Base-by-base conservation (phyloP, 2,797 vertebrate genomes). In the Hemitrygon akajei region DNA sequence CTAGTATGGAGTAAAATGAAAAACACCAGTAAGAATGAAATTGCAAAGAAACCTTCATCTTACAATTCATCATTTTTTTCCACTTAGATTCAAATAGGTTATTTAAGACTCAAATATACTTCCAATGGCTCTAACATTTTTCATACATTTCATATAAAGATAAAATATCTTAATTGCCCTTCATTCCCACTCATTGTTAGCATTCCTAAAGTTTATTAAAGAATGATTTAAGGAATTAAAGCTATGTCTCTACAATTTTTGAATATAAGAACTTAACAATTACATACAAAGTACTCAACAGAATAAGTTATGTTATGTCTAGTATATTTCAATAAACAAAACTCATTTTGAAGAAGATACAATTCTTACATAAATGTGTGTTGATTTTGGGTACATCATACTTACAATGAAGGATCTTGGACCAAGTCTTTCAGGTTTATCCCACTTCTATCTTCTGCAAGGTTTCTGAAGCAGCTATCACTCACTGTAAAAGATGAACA, bases 371-470 rank as follows among this genome's bases (percentile, higher is more conserved):
- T 91, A 95, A 94, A 25, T 93, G 71, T 75, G 25, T 25, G 22
- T 94, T 94, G 94, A 95, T 94, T 94, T 95, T 95, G 95, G 94
- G 95, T 95, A 94, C 94, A 95, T 95, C 95, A 96, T 97, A 98
- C 99, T 99, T 96, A 99, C 99, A 99, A 97, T 95, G 99, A 99
- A 95, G 98, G 98, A 96, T 99, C 98, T 95, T 99, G 98, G 95
- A 99, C 97, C 94, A 99, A 98, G 96, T 99, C 99, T 98, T 99
- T 99, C 96, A 99, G 98, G 97, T 99, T 99, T 97, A 99, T 97
- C 94, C 99, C 99, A 96, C 98, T 99, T 95, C 99, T 98, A 96
- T 99, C 99, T 97, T 99, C 99, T 71, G 98, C 98, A 94, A 99
- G 98, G 96, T 99, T 99, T 95, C 98, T 98, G 97, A 98, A 99